phyloP scores from a whole-genome alignment of 2,888 invertebrate species.

The Drosophila yooni region DNA sequence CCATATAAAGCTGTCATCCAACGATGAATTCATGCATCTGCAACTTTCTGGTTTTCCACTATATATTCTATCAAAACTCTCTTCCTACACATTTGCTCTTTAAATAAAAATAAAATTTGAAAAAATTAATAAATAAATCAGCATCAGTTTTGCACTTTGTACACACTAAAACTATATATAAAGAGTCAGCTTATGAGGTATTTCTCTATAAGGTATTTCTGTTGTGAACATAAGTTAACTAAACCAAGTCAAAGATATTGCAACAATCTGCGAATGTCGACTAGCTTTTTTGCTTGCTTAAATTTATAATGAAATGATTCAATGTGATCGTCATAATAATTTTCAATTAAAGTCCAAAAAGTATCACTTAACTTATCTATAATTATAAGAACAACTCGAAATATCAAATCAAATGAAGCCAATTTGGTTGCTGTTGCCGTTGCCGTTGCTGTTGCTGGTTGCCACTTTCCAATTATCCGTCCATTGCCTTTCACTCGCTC shows the following conservation, averaged over 20 bases:
- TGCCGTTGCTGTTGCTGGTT: no score
- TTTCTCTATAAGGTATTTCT: not conserved
- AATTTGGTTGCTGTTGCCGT: constrained; percentile 32
- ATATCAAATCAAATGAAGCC: constrained; percentile 27
- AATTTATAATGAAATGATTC: not conserved
- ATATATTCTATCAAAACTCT: not conserved
- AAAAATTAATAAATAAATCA: no score
- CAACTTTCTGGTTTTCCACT: not conserved
- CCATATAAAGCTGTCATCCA: not conserved
- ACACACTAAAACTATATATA: not conserved
- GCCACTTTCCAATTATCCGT: constrained; percentile 54
- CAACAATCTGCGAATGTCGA: not conserved
- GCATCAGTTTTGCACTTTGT: not conserved
- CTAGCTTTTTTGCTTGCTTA: not conserved
- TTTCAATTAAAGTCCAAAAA: not conserved
- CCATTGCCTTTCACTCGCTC: constrained; percentile 59
- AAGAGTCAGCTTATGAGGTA: no score
- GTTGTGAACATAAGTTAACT: not conserved
- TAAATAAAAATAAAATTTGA: no score
- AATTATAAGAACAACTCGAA: not conserved
- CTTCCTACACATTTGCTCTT: not conserved
- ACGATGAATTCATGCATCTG: not conserved
- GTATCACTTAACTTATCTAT: not conserved
- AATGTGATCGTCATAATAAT: not conserved
- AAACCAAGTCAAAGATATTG: no score